Percentiles rank a stretch among this genome's conserved stretches.
Evolutionary conservation across 2,113 vertebrate species (phyloP).

Genomic region (Dryoscopus gambensis): DNA sequence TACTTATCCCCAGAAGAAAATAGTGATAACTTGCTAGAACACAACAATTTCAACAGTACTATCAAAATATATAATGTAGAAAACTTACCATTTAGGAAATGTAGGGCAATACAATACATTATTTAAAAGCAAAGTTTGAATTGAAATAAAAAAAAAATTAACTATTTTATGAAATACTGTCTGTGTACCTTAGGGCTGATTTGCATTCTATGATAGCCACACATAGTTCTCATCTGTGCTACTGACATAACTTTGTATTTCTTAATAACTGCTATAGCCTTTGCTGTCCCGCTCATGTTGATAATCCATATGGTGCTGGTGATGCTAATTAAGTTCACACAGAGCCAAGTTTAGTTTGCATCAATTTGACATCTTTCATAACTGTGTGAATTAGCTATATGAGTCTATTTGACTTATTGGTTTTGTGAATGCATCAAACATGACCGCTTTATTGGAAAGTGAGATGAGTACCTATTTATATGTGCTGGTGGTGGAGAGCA

Average conservation of each 20-base stretch:
- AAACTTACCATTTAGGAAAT: neutral
- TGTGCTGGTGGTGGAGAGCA: neutral
- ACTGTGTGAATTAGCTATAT: neutral
- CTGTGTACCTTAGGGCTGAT: neutral
- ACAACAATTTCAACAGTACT: neutral
- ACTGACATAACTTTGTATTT: neutral
- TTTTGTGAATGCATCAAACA: neutral
- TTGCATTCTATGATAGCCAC: neutral
- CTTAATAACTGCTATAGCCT: neutral
- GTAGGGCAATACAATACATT: neutral
- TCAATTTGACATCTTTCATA: neutral
- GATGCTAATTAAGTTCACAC: neutral
- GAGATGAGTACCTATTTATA: neutral
- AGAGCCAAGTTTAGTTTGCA: neutral
- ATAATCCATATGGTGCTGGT: neutral
- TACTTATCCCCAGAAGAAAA: conserved; percentile 9
- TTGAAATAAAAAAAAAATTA: neutral
- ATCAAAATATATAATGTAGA: neutral
- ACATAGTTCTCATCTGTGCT: neutral
- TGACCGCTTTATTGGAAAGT: neutral
- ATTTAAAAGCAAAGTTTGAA: neutral
- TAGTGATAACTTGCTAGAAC: neutral
- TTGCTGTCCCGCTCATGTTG: neutral
- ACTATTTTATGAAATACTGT: neutral
- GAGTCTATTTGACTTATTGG: neutral